phyloP scores from a whole-genome alignment of 1,140 invertebrate genomes.

The Drosophila simulans region DNA sequence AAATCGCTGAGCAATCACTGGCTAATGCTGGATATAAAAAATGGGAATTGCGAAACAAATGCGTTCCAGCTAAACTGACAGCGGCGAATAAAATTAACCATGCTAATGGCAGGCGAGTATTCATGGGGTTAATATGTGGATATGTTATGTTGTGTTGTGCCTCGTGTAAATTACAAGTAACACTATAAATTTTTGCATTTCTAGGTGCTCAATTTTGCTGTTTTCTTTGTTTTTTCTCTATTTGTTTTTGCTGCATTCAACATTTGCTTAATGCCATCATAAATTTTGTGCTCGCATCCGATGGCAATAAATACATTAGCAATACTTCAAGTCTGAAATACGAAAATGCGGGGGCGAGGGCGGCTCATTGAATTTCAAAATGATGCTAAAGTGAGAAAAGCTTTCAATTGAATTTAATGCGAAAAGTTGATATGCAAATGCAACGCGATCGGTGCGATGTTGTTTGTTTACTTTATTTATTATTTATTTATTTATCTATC shows the following conservation, averaged over 20 bases:
- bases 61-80: constrained; percentile 28
- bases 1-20: constrained; percentile 20
- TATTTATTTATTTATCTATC: constrained; percentile 74
- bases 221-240: no score
- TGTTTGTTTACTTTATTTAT: constrained; percentile 80
- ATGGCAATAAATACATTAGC: constrained; percentile 75
- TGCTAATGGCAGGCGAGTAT: constrained; percentile 4
- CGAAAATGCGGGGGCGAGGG: constrained; percentile 41
- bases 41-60: constrained; percentile 18
- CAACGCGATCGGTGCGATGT: constrained; percentile 40
- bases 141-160: constrained; percentile 56
- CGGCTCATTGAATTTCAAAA: constrained; percentile 75
- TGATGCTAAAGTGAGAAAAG: constrained; percentile 79
- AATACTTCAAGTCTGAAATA: constrained; percentile 5
- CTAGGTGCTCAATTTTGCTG: constrained; percentile 20
- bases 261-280: constrained; percentile 77
- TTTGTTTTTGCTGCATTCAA: constrained; percentile 39
- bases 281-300: constrained; percentile 59
- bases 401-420: constrained; percentile 81
- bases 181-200: constrained; percentile 67
- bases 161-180: constrained; percentile 76
- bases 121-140: constrained; percentile 1
- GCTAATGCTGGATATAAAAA: constrained; percentile 20
- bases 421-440: constrained; percentile 82
- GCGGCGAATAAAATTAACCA: constrained; percentile 14